Percentiles rank a stretch among this genome's conserved stretches.
These are phyloP conservation scores for Eupithecia exiguata DNA, from an alignment of 2,888 invertebrate species.

Conservation along the genomic window DNA sequence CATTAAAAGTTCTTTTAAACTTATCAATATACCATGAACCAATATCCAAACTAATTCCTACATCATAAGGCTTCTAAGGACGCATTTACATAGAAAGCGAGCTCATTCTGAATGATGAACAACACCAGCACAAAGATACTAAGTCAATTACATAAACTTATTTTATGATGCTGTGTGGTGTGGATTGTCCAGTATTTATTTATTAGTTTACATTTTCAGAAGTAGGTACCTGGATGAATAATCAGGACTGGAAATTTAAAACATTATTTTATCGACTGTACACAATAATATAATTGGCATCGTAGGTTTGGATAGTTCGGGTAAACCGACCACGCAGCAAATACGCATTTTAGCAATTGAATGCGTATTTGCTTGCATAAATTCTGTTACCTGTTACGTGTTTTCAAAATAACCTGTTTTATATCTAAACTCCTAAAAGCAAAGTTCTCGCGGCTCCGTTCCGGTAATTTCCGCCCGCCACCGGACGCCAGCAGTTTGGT, in stretches of 20 bases:
- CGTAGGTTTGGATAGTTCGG: too few relatives aligned
- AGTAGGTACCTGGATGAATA: too few relatives aligned
- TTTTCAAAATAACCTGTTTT: neutral
- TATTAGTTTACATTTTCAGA: too few relatives aligned
- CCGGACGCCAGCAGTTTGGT: constrained; percentile 38
- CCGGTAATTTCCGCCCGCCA: constrained; percentile 36
- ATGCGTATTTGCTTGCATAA: too few relatives aligned
- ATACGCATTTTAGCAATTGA: too few relatives aligned
- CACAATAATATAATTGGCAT: too few relatives aligned
- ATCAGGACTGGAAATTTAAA: too few relatives aligned
- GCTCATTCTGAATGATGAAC: neutral
- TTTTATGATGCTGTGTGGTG: too few relatives aligned
- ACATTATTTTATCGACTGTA: too few relatives aligned
- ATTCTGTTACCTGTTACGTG: too few relatives aligned
- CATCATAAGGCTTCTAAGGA: constrained; percentile 16
- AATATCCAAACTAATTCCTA: constrained; percentile 24
- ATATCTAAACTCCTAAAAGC: constrained; percentile 27
- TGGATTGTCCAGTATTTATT: too few relatives aligned
- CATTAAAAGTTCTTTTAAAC: constrained; percentile 19
- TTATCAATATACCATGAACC: constrained; percentile 26
- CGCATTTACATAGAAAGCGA: constrained; percentile 15
- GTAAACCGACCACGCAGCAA: too few relatives aligned
- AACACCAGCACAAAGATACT: neutral
- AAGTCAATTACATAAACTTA: neutral
- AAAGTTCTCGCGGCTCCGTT: constrained; percentile 33